Base-by-base conservation (phyloP, 64 coral and sea anemone genomes). In the Stichodactyla mertensii region DNA sequence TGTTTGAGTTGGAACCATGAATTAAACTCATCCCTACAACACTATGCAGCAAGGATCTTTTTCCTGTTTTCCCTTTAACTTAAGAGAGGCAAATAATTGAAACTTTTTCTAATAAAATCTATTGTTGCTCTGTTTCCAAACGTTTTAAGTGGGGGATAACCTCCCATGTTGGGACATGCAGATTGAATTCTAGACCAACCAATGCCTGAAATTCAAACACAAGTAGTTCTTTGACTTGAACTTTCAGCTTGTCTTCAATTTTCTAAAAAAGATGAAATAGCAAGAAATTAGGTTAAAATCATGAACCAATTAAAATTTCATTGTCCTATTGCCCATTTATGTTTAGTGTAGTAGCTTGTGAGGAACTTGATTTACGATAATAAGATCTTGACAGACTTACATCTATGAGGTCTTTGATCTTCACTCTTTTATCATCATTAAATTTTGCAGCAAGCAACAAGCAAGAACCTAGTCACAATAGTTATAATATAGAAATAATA, bases 171-270 rank as follows among this genome's bases (percentile, higher is more conserved):
- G 96, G 96, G n/a, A 95, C 55, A 82, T 98, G 96, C 9, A 98
- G 80, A 82, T 95, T 92, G 83, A 98, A 98, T 54, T 98, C 92
- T 22, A 98, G 71, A n/a, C 89, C 96, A 45, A 98, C 88, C 13
- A 98, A 77, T 20, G 89, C 96, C 95, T 98, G 96, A 71, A 98
- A 92, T 77, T 98, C 96, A 83, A 98, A 94, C 27, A 78, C 53
- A 4, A 98, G 59, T 16, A 98, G 88, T 52, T 98, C 93, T 79
- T 95, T 94, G 0, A 85, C 85, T 87, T 89, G 91, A 52, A 95
- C 56, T 55, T 89, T 87, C 79, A 98, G 87, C 77, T 89, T 89
- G n/a, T 98, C 96, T 77, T 91, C 93, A n/a, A 98, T 92, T 80
- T 92, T 84, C 96, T 94, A 77, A 7, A 89, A 31, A 89, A 81